Percentiles rank a stretch among this genome's conserved stretches.
Conservation (phyloP, 2,888 invertebrate genomes). For the Euzophera pinguis region DNA sequence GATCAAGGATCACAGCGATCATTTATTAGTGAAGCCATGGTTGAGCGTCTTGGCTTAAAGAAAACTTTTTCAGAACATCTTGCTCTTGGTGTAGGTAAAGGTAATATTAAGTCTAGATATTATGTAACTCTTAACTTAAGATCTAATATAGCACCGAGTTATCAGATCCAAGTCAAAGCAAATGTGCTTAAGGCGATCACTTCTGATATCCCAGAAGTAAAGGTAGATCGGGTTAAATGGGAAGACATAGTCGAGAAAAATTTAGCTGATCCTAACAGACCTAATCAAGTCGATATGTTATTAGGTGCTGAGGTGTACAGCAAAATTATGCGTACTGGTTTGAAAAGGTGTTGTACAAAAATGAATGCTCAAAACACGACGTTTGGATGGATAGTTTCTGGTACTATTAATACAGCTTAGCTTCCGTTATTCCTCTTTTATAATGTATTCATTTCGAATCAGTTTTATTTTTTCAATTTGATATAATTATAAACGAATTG, state of each 20-base stretch:
- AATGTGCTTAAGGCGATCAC: not conserved
- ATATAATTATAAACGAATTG: no score
- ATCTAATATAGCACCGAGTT: not conserved
- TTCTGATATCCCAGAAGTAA: not conserved
- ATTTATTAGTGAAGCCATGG: conserved; percentile 7
- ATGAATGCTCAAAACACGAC: not conserved
- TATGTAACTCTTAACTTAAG: not conserved
- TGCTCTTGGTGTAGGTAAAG: not conserved
- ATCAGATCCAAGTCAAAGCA: not conserved
- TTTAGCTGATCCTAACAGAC: not conserved
- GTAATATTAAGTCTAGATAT: not conserved
- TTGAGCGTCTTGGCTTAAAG: not conserved
- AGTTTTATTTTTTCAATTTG: no score
- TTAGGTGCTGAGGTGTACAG: not conserved
- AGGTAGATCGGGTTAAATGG: no score
- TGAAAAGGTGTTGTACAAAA: not conserved
- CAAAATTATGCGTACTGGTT: not conserved
- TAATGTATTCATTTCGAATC: no score
- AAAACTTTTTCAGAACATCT: not conserved
- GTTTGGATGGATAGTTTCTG: not conserved
- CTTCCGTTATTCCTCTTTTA: no score
- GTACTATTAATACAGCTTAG: no score
- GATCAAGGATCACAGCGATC: conserved; percentile 11
- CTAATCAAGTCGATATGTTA: not conserved
- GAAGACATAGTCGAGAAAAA: no score